Base-by-base conservation (phyloP, 2,888 invertebrate genomes). In the Seira musarum region DNA sequence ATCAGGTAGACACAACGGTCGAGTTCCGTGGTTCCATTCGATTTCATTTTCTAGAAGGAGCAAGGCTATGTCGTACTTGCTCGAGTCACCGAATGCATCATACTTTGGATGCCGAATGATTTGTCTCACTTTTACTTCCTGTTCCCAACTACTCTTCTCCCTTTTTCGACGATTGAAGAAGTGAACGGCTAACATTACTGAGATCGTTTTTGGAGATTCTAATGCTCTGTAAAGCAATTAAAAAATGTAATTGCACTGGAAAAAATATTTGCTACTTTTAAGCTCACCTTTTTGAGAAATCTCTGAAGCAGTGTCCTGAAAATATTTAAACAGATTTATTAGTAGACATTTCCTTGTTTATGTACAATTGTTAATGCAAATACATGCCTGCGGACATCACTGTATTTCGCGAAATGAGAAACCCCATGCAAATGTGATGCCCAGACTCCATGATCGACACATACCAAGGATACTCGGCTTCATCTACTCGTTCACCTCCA, bases 1-100 rank as follows among this genome's bases (percentile, higher is more conserved):
- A 72, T 88, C 85, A 0, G 95, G 95, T 63, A 95, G 90, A 87
- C 95, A 95, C 72, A 95, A 94, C 0, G 95, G 95, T 24, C 93
- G 89, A 81, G 95, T 94, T 87, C 94, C 93, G 57, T 89, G 90
- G 63, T 90, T 90, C 87, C 91, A 92, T 72, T 88, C 88, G 17
- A 94, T 93, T 0, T 93, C 92, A 0, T 92, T 91, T 5, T 93
- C 90, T 17, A 95, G 89, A 86, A 92, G 92, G n/a, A 95, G 89
- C 0, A 95, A 89, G 0, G 95, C 95, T 81, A 95, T 90, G 88
- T 95, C 95, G 88, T 88, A 90, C 83, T 89, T 88, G 35, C 77
- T 66, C 13, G 71, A 71, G 0, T 65, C 30, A 35, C 65, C 60
- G 2, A 64, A 70, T 0, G 77, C 60, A 61, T 77, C 49, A 21